Percentiles rank a stretch among this genome's conserved stretches.
Conservation (phyloP, 2,797 vertebrate species). For the Cephalopachus bancanus region DNA sequence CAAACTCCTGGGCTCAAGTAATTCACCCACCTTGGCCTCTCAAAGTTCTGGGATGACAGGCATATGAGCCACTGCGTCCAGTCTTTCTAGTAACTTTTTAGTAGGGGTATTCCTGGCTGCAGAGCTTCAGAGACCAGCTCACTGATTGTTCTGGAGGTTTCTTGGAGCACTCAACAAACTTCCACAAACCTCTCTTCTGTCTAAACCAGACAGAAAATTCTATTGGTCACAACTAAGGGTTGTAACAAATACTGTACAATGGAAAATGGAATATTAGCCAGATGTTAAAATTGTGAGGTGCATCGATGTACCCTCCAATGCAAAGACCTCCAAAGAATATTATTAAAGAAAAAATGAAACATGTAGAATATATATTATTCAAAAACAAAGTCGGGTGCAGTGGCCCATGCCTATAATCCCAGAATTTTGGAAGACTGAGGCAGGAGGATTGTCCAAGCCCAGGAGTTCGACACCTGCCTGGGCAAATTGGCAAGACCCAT, state of each 20-base stretch:
- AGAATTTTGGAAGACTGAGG: no score
- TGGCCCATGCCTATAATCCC: no score
- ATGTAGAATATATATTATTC: background rate
- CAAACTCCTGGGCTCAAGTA: no score
- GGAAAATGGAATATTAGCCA: background rate
- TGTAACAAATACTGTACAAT: background rate
- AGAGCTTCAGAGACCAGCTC: background rate
- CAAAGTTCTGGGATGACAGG: no score
- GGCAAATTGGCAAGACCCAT: no score
- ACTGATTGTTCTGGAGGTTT: background rate
- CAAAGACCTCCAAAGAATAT: background rate
- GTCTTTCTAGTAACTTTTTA: background rate
- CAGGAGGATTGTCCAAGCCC: no score
- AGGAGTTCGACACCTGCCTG: no score
- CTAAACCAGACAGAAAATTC: slow-evolving; percentile 52
- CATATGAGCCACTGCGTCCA: no score
- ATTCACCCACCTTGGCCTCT: no score
- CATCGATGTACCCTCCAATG: background rate
- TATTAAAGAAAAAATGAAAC: slow-evolving; percentile 7
- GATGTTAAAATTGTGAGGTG: background rate
- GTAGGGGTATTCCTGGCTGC: background rate
- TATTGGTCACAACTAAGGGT: background rate
- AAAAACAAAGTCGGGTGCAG: background rate
- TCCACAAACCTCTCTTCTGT: background rate
- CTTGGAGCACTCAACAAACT: background rate